Base-by-base conservation (phyloP, 2,888 invertebrate species). In the Aromia moschata region DNA sequence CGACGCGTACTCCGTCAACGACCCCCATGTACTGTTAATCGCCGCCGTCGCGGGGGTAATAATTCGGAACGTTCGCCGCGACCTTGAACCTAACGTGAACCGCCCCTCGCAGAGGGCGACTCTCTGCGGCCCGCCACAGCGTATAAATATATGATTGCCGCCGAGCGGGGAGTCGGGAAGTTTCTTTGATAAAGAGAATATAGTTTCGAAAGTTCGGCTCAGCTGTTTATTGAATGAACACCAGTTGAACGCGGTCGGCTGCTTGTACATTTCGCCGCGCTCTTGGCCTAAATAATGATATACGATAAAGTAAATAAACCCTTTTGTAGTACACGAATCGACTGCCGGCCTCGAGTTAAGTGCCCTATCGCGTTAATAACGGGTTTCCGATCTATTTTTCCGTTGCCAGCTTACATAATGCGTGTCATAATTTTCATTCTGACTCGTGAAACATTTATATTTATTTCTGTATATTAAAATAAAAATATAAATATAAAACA, bases 211-310 rank as follows among this genome's bases (percentile, higher is more conserved):
- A 52, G 16, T 45, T 40, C 52, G n/a, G 30, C 30, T 20, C 52
- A 52, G 52, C 41, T 52, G 41, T 41, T 40, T 52, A 52, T 52
- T 41, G 52, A 49, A 49, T 49, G 49, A 52, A 31, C 40, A 52
- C 52, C 30, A 52, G 52, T 52, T 52, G 52, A 52, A 52, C 40
- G 52, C 40, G 41, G 18, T 52, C 16, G 41, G 18, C 41, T 30
- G 52, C 41, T 30, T 52, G 52, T 52, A 38, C 30, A 41, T 52
- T 52, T 52, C 41, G 31, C 41, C 14, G 16, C 41, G 52, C 41
- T 52, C 52, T 52, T 52, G 52, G 41, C 52, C 41, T 52, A 52
- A 52, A 52, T 52, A 30, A 31, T 41, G 15, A 15, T 14, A 41
- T 41, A 17, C 41, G 31, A 11, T 12, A 52, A 16, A 52, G 52